phyloP scores from a whole-genome alignment of 2,113 vertebrate genomes.

The Aix galericulata region DNA sequence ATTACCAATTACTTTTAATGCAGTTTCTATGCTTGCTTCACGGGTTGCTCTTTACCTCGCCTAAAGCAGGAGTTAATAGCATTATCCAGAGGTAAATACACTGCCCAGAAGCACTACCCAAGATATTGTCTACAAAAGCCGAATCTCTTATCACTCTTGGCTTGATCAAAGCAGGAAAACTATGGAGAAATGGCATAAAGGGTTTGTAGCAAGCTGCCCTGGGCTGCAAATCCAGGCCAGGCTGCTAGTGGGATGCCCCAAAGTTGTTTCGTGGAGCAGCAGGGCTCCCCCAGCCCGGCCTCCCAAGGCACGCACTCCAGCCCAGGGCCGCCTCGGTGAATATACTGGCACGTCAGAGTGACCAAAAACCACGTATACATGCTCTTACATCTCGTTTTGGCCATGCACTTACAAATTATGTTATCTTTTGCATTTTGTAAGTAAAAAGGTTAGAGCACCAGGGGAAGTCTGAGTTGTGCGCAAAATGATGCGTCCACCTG shows the following conservation, averaged over 20 bases:
- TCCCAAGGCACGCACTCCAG: not conserved
- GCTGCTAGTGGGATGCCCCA: too few species aligned
- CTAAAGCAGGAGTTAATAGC: not conserved
- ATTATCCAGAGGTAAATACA: not conserved
- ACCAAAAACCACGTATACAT: not conserved
- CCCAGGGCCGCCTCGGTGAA: too few species aligned
- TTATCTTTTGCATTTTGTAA: not conserved
- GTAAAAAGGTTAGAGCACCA: not conserved
- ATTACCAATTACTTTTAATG: not conserved
- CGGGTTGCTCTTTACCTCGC: fast-evolving
- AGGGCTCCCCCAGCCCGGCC: not conserved
- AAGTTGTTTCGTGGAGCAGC: not conserved
- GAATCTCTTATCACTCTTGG: too few species aligned
- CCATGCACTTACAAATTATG: not conserved
- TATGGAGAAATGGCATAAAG: not conserved
- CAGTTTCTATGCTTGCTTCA: not conserved
- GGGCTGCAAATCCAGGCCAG: fast-evolving
- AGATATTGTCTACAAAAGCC: not conserved
- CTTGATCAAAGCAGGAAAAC: not conserved
- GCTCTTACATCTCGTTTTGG: not conserved
- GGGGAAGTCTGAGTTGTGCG: not conserved
- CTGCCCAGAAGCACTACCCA: not conserved
- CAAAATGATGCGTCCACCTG: not conserved
- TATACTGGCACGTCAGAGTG: not conserved
- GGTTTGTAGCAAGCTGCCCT: not conserved